phyloP scores from a whole-genome alignment of 2,113 vertebrate genomes.

The Rhodinocichla rosea region DNA sequence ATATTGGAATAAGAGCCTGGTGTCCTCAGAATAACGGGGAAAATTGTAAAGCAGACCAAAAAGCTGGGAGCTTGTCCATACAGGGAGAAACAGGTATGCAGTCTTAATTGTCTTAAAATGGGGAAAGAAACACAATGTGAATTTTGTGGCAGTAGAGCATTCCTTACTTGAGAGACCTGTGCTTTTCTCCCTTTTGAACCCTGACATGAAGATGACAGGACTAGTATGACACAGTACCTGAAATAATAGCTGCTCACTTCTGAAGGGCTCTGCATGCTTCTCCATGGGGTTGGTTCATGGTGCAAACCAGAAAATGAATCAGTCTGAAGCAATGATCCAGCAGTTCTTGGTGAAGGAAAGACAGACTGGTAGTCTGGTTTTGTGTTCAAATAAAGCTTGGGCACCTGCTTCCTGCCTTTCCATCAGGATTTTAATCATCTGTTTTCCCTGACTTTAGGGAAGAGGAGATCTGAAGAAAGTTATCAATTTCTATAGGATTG shows the following conservation, averaged over 20 bases:
- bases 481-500: not conserved
- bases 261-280: not conserved
- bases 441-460: not conserved
- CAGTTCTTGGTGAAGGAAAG: not conserved
- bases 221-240: not conserved
- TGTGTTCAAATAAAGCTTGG: not conserved
- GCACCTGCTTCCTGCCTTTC: not conserved
- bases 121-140: not conserved
- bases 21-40: constrained; percentile 73
- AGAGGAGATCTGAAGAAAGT: not conserved
- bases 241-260: not conserved
- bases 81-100: constrained; percentile 71
- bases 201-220: accelerated
- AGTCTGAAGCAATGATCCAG: not conserved
- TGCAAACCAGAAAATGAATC: not conserved
- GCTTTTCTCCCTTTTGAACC: not conserved
- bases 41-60: constrained; percentile 64
- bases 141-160: not conserved
- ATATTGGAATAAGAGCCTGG: constrained; percentile 73
- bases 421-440: not conserved
- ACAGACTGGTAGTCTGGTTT: not conserved
- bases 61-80: constrained; percentile 9
- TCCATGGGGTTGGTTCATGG: not conserved
- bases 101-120: not conserved
- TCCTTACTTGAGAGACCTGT: not conserved